Evolutionary conservation across 2,888 invertebrate species (phyloP), one percentile per base, ranked within the genome.

Genomic region (Teinopalpus imperialis): DNA sequence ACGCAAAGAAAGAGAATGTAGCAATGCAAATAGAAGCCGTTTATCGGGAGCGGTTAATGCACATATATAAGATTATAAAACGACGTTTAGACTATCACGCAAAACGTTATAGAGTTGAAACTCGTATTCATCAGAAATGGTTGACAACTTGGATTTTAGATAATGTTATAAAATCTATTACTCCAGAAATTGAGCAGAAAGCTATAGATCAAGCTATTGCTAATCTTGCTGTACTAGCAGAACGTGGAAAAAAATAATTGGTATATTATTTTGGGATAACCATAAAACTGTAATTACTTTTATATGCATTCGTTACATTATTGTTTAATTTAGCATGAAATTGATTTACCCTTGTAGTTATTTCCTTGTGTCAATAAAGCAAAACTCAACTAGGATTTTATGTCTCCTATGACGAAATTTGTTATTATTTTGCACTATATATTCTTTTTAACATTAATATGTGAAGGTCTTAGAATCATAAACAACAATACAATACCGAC

Each of bases 111-210:
- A 92, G 91, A 59, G 89, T 95, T 16, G 93, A 95, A 69, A 91
- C 93, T 31, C 93, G 95, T 56, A 91, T 98, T 53, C 92, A 94
- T 52, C 98, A 98, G 74, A 95, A 94, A 72, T 97, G 98, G 88
- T 95, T 99, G 95, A 94, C 96, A 31, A 92, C 94, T 64, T 99
- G 97, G 96, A 95, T 99, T 59, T 92, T 97, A 26, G 85, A 90
- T 41, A 94, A 91, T 64, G 99, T 99, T 1, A 85, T 90, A 49
- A 92, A 94, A 61, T 92, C 96, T 24, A 94, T 97, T 60, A 97
- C 97, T 3, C 93, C 97, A 0, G 94, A 97, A 53, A 95, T 97
- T 79, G 97, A 98, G 69, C 94, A 95, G 71, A 93, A 94, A 57
- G 94, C 95, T 31, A 89, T 98, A 42, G 91, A 93, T 62, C 94